Percentiles rank a stretch among this genome's conserved stretches.
Conservation (phyloP, 1,140 invertebrate genomes). For the Drosophila lacteicornis region DNA sequence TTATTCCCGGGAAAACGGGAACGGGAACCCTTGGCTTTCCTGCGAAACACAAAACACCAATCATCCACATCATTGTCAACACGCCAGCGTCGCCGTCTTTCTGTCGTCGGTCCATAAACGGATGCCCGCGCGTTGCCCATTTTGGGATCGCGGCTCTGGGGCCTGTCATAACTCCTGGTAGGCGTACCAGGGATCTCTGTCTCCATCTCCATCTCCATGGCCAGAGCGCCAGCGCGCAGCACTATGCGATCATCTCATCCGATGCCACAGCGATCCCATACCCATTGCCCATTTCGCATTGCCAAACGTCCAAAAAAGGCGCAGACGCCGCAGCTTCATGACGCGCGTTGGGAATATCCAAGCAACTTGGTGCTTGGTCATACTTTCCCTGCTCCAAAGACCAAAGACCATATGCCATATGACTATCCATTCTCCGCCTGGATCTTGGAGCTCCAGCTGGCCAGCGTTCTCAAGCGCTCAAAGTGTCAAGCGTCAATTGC, state of each 20-base stretch:
- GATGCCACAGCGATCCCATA: conserved; percentile 27
- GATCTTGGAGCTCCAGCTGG: conserved; percentile 14
- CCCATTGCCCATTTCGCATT: conserved; percentile 39
- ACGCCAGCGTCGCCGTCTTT: conserved; percentile 59
- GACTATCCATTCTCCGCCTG: conserved; percentile 10
- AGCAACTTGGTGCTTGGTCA: conserved; percentile 43
- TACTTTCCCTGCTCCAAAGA: conserved; percentile 64
- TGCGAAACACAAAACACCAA: conserved; percentile 74
- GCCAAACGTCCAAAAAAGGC: conserved; percentile 66
- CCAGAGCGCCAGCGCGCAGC: conserved; percentile 54
- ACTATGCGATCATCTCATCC: conserved; percentile 58
- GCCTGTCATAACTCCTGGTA: conserved; percentile 79
- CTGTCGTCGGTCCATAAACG: conserved; percentile 78
- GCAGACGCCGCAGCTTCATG: conserved; percentile 78
- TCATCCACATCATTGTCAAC: conserved; percentile 81
- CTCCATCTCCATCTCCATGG: background rate
- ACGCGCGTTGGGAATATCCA: conserved; percentile 79
- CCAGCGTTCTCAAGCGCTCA: conserved; percentile 48
- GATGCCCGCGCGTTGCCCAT: conserved; percentile 59
- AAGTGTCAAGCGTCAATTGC: conserved; percentile 80
- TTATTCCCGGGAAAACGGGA: conserved; percentile 44
- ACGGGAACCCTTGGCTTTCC: conserved; percentile 62
- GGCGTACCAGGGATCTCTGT: conserved; percentile 54
- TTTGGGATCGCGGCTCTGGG: conserved; percentile 61
- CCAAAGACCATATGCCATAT: conserved; percentile 14